Base-by-base conservation (phyloP, 2,888 invertebrate species). In the Exocentrus adspersus region DNA sequence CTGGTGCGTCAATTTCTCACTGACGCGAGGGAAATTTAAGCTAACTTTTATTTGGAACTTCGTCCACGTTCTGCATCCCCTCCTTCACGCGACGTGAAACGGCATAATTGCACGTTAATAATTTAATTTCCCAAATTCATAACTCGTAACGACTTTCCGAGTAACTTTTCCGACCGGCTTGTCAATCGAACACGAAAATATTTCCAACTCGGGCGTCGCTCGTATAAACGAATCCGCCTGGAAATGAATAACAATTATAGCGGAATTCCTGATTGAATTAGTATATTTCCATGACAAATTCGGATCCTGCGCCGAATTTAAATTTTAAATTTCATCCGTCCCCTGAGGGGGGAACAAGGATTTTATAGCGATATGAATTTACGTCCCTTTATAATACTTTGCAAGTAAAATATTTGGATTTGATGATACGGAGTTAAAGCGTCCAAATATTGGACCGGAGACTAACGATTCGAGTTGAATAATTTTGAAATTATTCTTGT, bases 201-300 rank as follows among this genome's bases (percentile, higher is more conserved):
- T 48, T 28, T 48, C 7, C 28, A 24, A 14, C 48, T 48, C 16
- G 14, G 14, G 28, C 17, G 24, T 16, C 28, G n/a, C n/a, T 19
- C 4, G 24, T 48, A 48, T 28, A 48, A 48, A 48, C 10, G 48
- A 14, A 48, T 48, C 17, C 28, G 48, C 16, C 48, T 5, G 45
- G 17, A 28, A 48, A 30, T 48, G 48, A 48, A 48, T 48, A 48
- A 28, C 28, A 46, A 46, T 46, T 48, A 48, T 48, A 28, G 17
- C 28, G 5, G 48, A 46, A 48, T 48, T 28, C 20, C 28, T 48
- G 28, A 48, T 48, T 28, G 28, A 48, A 48, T 48, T 48, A 48
- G 24, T 28, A 28, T 48, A 28, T 48, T 48, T 48, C 28, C 24
- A 16, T 14, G 16, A 28, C 9, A 16, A 48, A 7, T 48, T 28